These are phyloP conservation scores for Gymnothorax reevesii DNA, from an alignment of 2,797 vertebrate genomes.

Conservation along the genomic window DNA sequence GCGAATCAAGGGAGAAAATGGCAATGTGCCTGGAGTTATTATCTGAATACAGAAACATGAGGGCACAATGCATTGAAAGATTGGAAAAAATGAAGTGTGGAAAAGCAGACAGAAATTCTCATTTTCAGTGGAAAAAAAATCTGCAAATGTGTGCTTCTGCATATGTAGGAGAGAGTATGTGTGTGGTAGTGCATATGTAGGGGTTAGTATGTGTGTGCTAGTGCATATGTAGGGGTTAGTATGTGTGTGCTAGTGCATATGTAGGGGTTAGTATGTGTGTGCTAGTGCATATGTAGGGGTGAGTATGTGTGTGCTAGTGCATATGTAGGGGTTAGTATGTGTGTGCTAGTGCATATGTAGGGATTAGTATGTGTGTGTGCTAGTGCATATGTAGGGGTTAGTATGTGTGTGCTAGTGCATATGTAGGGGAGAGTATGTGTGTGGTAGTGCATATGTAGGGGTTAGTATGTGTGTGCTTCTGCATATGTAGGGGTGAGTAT, in stretches of 20 bases:
- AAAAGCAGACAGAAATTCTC: slow-evolving; percentile 5
- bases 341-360: too few species aligned
- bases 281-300: too few species aligned
- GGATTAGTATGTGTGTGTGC: neutral
- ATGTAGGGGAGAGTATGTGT: neutral
- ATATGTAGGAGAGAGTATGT: neutral
- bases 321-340: neutral
- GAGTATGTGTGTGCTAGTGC: too few species aligned
- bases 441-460: too few species aligned
- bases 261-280: neutral
- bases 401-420: too few species aligned
- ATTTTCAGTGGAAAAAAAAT: slow-evolving; percentile 9
- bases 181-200: neutral
- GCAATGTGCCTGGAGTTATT: slow-evolving; percentile 26
- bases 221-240: too few species aligned
- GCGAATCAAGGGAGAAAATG: neutral
- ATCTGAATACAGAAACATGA: slow-evolving; percentile 19
- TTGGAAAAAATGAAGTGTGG: neutral
- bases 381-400: too few species aligned
- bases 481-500: too few species aligned
- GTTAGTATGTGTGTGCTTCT: neutral
- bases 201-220: too few species aligned
- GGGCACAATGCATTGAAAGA: neutral
- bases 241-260: too few species aligned
- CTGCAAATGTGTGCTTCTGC: neutral